Conservation (phyloP, 2,888 invertebrate genomes). For the Gymnosoma rotundatum region DNA sequence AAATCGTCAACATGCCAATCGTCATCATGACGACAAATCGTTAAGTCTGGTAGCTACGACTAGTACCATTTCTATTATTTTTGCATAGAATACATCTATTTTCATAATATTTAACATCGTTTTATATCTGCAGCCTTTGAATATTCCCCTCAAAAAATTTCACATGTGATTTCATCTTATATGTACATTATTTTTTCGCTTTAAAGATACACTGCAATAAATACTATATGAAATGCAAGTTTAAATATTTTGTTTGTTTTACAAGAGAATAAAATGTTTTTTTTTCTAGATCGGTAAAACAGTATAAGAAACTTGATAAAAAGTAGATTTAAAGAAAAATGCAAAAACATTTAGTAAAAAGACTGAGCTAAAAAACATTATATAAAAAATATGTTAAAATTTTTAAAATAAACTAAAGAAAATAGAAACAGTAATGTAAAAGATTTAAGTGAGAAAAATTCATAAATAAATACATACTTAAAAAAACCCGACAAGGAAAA, state of each 20-base stretch:
- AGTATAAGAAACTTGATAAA: conserved; percentile 60
- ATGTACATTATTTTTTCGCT: conserved; percentile 3
- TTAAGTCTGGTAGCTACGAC: too few species aligned
- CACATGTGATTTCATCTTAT: not conserved
- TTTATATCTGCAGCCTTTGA: not conserved
- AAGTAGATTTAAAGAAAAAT: conserved; percentile 62
- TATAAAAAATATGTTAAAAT: conserved; percentile 51
- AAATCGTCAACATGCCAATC: too few species aligned
- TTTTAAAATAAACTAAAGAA: conserved; percentile 41
- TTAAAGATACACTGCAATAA: conserved; percentile 26
- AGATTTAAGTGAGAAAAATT: conserved; percentile 37
- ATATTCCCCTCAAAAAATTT: not conserved
- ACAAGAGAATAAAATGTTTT: not conserved
- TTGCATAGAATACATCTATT: too few species aligned
- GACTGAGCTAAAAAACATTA: conserved; percentile 66
- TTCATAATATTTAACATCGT: too few species aligned
- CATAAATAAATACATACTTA: conserved; percentile 32
- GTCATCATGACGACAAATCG: too few species aligned
- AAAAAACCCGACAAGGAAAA: conserved; percentile 22
- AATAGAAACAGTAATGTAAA: conserved; percentile 52
- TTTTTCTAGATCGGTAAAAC: conserved; percentile 53
- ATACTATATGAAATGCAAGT: conserved; percentile 34
- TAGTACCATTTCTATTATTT: too few species aligned
- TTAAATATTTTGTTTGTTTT: conserved; percentile 7
- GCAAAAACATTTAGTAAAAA: conserved; percentile 66